Percentiles rank a stretch among this genome's conserved stretches.
Evolutionary conservation across 2,888 invertebrate species (phyloP).

Genomic region (Erebia epiphron): DNA sequence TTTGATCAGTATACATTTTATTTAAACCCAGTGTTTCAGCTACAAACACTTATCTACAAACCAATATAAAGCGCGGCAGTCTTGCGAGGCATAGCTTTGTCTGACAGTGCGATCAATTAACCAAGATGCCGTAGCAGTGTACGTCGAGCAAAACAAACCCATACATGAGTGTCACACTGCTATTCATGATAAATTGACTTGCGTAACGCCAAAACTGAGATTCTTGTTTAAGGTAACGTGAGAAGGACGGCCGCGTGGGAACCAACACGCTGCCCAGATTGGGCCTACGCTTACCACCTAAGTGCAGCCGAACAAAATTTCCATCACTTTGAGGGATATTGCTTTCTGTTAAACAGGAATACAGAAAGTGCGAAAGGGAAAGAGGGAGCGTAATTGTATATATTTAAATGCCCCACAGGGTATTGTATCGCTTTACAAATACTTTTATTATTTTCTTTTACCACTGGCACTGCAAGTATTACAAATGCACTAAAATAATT

Average conservation of each 20-base stretch:
- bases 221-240: constrained; percentile 74
- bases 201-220: constrained; percentile 51
- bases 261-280: constrained; percentile 62
- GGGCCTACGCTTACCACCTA: constrained; percentile 66
- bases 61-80: too few species aligned
- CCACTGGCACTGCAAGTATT: background rate
- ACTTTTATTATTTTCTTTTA: background rate
- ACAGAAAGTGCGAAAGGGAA: constrained; percentile 61
- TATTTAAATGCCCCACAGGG: background rate
- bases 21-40: too few species aligned
- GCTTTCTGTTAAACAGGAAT: constrained; percentile 71
- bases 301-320: constrained; percentile 77
- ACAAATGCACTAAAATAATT: background rate
- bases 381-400: constrained; percentile 70
- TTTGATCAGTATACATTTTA: too few species aligned
- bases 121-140: too few species aligned
- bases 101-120: too few species aligned
- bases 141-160: too few species aligned
- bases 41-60: too few species aligned
- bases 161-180: background rate
- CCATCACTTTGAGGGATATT: constrained; percentile 75
- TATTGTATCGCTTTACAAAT: background rate
- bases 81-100: too few species aligned
- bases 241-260: constrained; percentile 77
- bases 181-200: background rate